Conservation (phyloP, 2,113 vertebrate species). For the Heterotis niloticus region DNA sequence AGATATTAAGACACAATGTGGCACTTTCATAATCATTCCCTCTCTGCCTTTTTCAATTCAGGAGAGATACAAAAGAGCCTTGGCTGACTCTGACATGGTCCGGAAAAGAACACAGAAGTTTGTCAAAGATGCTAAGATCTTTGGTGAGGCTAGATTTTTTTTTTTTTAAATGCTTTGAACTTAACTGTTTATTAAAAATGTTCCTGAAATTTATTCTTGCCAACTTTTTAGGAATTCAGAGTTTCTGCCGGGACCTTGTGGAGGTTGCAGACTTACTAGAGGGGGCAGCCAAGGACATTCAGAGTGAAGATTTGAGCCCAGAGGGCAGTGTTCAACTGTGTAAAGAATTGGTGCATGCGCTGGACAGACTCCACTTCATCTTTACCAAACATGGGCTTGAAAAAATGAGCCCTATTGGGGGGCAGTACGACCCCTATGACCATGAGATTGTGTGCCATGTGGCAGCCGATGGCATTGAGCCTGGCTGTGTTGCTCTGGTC, state of each 20-base stretch:
- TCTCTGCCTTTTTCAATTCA: no score
- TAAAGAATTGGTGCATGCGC: conserved; percentile 51
- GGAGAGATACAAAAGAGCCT: conserved; percentile 69
- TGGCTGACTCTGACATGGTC: conserved; percentile 73
- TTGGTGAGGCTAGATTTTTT: conserved; percentile 61
- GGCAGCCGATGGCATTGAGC: conserved; percentile 67
- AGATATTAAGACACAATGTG: neutral
- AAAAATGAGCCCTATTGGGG: conserved; percentile 76
- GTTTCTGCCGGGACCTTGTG: conserved; percentile 80
- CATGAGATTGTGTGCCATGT: conserved; percentile 79
- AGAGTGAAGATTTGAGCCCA: conserved; percentile 36
- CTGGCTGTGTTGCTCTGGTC: conserved; percentile 71
- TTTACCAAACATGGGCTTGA: conserved; percentile 80
- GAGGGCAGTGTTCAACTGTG: neutral
- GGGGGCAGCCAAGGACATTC: conserved; percentile 52
- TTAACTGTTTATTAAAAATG: neutral
- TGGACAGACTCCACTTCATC: conserved; percentile 71
- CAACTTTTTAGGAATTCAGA: conserved; percentile 71
- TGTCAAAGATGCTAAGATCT: conserved; percentile 82
- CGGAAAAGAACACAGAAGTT: conserved; percentile 77
- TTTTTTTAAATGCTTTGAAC: neutral
- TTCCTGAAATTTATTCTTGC: neutral
- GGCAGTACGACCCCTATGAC: conserved; percentile 74
- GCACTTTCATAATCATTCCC: no score
- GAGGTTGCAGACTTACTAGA: conserved; percentile 80